A percentile compares a stretch with the other conserved stretches of the same genome.
Evolutionary conservation across 2,888 invertebrate genomes (phyloP).

Genomic region (Gastracanthus pulcherrimus): DNA sequence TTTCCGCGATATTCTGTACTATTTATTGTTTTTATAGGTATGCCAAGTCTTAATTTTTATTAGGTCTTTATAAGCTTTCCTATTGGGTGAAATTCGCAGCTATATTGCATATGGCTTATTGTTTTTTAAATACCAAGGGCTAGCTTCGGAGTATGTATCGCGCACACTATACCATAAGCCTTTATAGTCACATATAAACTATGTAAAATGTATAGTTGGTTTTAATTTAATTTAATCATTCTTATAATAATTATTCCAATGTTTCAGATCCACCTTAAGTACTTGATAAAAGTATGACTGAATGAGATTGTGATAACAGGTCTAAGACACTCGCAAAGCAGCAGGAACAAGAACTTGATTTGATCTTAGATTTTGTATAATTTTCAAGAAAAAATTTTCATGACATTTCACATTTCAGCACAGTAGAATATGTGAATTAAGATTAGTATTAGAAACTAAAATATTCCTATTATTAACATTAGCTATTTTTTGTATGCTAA

Average conservation of each 20-base stretch:
- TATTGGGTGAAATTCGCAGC: too few species aligned
- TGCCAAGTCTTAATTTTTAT: too few species aligned
- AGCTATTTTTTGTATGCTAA: not conserved
- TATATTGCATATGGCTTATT: too few species aligned
- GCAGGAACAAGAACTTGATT: not conserved
- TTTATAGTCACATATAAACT: too few species aligned
- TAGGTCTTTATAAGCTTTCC: too few species aligned
- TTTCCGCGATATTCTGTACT: too few species aligned
- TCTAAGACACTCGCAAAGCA: not conserved
- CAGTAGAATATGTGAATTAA: not conserved
- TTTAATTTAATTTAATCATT: too few species aligned
- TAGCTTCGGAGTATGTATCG: too few species aligned
- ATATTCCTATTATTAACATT: not conserved
- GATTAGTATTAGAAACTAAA: not conserved
- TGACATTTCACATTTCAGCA: not conserved
- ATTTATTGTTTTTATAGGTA: too few species aligned
- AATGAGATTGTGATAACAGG: slow-evolving; percentile 34
- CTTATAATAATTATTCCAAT: not conserved
- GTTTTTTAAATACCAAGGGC: too few species aligned
- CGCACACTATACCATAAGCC: too few species aligned
- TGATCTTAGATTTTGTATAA: not conserved
- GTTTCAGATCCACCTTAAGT: slow-evolving; percentile 34
- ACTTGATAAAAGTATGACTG: slow-evolving; percentile 1
- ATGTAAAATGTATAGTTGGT: too few species aligned
- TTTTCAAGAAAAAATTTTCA: not conserved